Conservation (phyloP, 2,797 vertebrate species). For the Neomorphus geoffroyi region DNA sequence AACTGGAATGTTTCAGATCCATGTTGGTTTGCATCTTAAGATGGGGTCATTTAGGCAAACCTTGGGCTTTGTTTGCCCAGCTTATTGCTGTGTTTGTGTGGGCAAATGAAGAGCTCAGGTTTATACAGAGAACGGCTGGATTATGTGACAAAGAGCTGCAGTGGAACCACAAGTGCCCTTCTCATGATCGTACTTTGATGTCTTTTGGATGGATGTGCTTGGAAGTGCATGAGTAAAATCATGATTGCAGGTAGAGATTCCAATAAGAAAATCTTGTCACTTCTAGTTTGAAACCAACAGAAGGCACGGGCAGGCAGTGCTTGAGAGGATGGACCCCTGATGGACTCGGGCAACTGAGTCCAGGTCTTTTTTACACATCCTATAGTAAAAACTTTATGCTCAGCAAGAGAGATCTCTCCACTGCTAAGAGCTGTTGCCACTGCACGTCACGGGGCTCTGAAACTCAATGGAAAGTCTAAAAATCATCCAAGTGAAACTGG, state of each 20-base stretch:
- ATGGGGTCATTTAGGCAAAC: background rate
- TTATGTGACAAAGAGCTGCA: background rate
- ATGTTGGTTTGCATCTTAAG: background rate
- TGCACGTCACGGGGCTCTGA: background rate
- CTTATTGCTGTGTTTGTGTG: background rate
- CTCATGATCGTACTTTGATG: background rate
- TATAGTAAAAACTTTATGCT: background rate
- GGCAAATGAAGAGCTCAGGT: background rate
- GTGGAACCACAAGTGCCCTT: background rate
- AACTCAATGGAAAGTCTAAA: background rate
- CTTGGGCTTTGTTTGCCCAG: background rate
- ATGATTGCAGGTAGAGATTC: background rate
- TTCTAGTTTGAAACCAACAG: background rate
- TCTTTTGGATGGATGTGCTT: background rate
- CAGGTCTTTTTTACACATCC: background rate
- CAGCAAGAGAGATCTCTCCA: background rate
- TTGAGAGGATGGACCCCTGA: background rate
- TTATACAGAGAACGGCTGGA: background rate
- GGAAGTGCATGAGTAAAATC: background rate
- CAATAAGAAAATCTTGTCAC: background rate
- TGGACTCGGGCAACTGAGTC: background rate
- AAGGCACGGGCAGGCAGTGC: background rate
- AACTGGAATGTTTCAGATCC: background rate
- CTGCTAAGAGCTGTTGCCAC: background rate
- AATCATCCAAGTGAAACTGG: background rate